Evolutionary conservation across 2,888 invertebrate genomes (phyloP).

Genomic region (Sinohyriopsis cumingii): DNA sequence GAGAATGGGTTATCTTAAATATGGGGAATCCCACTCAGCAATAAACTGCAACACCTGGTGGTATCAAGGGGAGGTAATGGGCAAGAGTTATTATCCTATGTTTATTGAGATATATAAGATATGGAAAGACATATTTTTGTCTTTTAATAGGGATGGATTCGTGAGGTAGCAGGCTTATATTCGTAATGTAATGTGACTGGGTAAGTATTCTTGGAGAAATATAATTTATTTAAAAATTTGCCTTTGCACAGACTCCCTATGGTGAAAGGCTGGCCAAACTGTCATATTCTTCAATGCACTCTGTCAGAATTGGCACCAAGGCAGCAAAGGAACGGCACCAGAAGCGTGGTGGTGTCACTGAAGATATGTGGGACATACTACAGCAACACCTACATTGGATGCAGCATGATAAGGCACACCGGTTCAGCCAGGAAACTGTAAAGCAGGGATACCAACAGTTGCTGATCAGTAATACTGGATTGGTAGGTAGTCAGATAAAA

Average conservation of each 20-base stretch:
- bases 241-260: conserved; percentile 39
- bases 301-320: conserved; percentile 55
- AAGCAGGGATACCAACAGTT: conserved; percentile 36
- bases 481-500: too few relatives aligned
- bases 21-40: too few relatives aligned
- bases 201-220: too few relatives aligned
- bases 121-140: too few relatives aligned
- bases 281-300: conserved; percentile 52
- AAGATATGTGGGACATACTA: conserved; percentile 61
- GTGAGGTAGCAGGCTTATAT: too few relatives aligned
- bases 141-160: too few relatives aligned
- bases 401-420: conserved; percentile 41
- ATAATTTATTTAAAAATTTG: neutral
- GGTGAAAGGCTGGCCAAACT: conserved; percentile 56
- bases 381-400: conserved; percentile 48
- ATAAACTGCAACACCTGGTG: too few relatives aligned
- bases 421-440: conserved; percentile 50
- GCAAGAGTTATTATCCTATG: too few relatives aligned
- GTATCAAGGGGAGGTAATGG: too few relatives aligned
- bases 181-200: too few relatives aligned
- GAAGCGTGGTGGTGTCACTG: conserved; percentile 35
- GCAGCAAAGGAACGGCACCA: conserved; percentile 48
- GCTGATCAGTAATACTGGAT: neutral
- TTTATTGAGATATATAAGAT: too few relatives aligned
- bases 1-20: too few relatives aligned